phyloP scores from a whole-genome alignment of 2,113 vertebrate species.

The Cromileptes altivelis region DNA sequence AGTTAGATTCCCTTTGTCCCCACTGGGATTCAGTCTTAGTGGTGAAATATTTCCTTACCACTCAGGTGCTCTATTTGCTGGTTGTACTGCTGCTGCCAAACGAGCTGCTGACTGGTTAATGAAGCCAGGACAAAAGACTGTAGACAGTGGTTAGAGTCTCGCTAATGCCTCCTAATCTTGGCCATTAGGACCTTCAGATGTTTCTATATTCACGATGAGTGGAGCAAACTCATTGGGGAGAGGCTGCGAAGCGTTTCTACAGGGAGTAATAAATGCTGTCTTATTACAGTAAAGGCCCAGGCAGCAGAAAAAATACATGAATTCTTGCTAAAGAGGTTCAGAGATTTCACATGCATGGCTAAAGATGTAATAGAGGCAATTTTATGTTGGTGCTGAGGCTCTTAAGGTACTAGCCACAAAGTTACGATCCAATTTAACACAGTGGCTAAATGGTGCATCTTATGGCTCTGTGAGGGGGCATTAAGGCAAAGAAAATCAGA shows the following conservation, averaged over 20 bases:
- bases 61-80: background rate
- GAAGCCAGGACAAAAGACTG: slow-evolving; percentile 13
- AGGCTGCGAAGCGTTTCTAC: slow-evolving; percentile 6
- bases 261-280: slow-evolving; percentile 15
- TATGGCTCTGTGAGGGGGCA: slow-evolving; percentile 4
- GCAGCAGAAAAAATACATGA: slow-evolving; percentile 11
- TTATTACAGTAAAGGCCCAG: slow-evolving; percentile 25
- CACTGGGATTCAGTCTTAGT: background rate
- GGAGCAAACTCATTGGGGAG: background rate
- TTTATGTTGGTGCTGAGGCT: slow-evolving; percentile 7
- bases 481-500: background rate
- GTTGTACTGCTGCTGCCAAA: background rate
- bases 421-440: slow-evolving; percentile 9
- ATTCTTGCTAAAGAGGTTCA: slow-evolving; percentile 32
- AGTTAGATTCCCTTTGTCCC: background rate
- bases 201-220: slow-evolving; percentile 7
- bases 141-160: slow-evolving; percentile 9
- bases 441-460: slow-evolving; percentile 8
- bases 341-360: slow-evolving; percentile 37
- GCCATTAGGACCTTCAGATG: slow-evolving; percentile 27
- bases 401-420: slow-evolving; percentile 18
- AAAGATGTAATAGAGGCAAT: slow-evolving; percentile 28
- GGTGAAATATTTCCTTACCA: slow-evolving; percentile 1
- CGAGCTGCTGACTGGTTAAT: slow-evolving; percentile 17
- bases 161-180: slow-evolving; percentile 19